Percentiles rank a stretch among this genome's conserved stretches.
These are phyloP conservation scores for Neotoxoptera formosana DNA, from an alignment of 1,140 invertebrate genomes.

Conservation along the genomic window DNA sequence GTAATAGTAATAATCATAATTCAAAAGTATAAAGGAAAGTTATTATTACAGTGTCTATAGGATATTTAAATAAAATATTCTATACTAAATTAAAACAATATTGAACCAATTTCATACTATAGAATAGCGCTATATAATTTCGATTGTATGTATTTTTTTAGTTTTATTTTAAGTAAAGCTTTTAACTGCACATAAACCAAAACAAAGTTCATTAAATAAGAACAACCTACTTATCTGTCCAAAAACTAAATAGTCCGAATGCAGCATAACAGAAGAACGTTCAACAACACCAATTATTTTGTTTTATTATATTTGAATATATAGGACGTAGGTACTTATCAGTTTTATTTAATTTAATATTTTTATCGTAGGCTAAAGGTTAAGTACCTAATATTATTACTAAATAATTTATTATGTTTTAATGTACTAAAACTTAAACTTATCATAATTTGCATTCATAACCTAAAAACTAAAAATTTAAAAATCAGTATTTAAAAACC, in stretches of 20 bases:
- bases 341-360: not conserved
- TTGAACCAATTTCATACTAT: not conserved
- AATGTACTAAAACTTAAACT: not conserved
- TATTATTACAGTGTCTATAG: not conserved
- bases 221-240: not conserved
- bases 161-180: not conserved
- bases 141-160: not conserved
- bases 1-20: not conserved
- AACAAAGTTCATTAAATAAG: not conserved
- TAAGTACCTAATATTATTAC: not conserved
- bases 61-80: not conserved
- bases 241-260: not conserved
- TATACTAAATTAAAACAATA: not conserved
- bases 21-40: not conserved
- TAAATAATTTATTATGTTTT: slow-evolving; percentile 5
- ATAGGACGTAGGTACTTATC: not conserved
- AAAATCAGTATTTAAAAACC: no score
- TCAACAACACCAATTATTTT: not conserved
- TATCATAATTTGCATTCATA: not conserved
- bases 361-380: not conserved
- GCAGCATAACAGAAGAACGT: not conserved
- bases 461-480: not conserved
- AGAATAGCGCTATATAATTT: no score
- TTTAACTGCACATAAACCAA: not conserved
- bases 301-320: not conserved